Evolutionary conservation across 2,113 vertebrate genomes (phyloP).

Genomic region (Gobiocypris rarus): DNA sequence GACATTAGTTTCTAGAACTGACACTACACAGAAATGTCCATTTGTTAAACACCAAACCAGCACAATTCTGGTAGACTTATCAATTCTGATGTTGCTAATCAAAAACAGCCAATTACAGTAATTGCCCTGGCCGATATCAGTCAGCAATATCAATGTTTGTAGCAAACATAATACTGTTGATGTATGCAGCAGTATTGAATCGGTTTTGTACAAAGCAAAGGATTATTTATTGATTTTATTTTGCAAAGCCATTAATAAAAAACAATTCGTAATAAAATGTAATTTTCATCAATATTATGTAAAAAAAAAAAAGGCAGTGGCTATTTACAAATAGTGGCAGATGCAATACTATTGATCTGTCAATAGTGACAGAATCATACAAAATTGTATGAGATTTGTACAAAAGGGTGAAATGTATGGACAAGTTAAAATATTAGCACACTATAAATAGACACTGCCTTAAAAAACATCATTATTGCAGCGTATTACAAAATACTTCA

Average conservation of each 20-base stretch:
- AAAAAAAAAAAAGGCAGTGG: background rate
- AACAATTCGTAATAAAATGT: background rate
- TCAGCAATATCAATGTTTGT: constrained; percentile 20
- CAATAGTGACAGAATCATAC: background rate
- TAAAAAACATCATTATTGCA: background rate
- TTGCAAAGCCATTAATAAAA: constrained; percentile 20
- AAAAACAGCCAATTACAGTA: background rate
- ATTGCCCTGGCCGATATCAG: background rate
- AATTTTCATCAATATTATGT: background rate
- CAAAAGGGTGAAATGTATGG: background rate
- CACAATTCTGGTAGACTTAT: too few relatives aligned
- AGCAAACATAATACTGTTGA: background rate
- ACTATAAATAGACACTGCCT: background rate
- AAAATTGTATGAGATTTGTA: background rate
- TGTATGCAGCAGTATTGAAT: background rate
- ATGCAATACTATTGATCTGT: background rate
- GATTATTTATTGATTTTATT: constrained; percentile 14
- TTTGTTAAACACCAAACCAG: too few relatives aligned
- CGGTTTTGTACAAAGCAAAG: constrained; percentile 1
- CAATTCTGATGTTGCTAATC: background rate
- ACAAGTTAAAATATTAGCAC: too few relatives aligned
- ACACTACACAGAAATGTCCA: too few relatives aligned
- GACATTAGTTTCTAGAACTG: too few relatives aligned
- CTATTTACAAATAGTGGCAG: background rate
- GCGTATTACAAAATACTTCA: background rate